Base-by-base conservation (phyloP, 2,888 invertebrate genomes). In the Lasiommata megera region DNA sequence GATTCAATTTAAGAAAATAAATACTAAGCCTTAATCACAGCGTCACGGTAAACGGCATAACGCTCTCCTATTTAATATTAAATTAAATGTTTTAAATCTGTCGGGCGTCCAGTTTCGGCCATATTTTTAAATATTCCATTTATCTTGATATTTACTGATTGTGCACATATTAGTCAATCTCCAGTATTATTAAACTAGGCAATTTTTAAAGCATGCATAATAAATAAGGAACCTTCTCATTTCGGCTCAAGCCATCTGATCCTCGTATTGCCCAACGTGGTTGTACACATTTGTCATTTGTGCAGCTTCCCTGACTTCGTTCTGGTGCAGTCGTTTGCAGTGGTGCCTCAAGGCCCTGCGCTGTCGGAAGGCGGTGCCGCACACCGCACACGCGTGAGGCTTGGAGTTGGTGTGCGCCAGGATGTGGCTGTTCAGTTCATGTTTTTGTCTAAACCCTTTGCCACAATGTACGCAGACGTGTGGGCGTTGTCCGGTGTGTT, bases 401-500 rank as follows among this genome's bases (percentile, higher is more conserved):
- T 92, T 92, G 2, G 78, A 72, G 69, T 92, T 84, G 16, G 88
- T 80, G 77, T 93, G 94, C 40, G 92, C 79, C 3, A 92, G 72
- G 14, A 54, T 59, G 68, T 94, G 94, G 51, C 89, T 80, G 67
- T 88, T 89, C 18, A 94, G 73, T 67, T 93, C 93, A 70, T 93
- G 92, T 31, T 92, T 92, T 64, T 93, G 92, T 1, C 93, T 81
- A 78, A 94, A 94, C 14, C 83, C 76, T 43, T 90, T 82, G 1
- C 91, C 92, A 74, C 94, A 94, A 16, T 87, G 77, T 34, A 84
- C 84, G 70, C 94, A 94, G 0, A 80, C 86, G 77, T 93, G 92
- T 6, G 93, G 93, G 62, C 93, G 91, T 68, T 93, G 93, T 2
- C 93, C 94, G 0, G 93, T 92, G 72, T 94, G 94, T 53, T 91